Evolutionary conservation across 1,140 invertebrate genomes (phyloP).

Genomic region (Philaenus spumarius): DNA sequence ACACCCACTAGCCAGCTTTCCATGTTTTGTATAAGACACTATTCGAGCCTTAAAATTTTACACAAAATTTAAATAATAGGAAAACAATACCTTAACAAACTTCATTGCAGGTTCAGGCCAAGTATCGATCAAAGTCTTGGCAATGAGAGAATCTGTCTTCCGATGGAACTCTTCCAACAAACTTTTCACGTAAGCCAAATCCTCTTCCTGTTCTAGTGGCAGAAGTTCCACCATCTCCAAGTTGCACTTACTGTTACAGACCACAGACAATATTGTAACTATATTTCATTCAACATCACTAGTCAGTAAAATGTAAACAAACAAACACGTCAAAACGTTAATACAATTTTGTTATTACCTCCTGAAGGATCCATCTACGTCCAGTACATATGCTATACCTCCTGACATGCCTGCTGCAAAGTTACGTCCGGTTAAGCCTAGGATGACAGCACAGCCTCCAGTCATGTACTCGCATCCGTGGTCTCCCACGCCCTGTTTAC

Average conservation of each 20-base stretch:
- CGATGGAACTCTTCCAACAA: conserved; percentile 81
- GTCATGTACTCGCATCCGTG: conserved; percentile 99
- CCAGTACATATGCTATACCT: conserved; percentile 93
- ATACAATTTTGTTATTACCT: neutral
- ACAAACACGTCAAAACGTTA: neutral
- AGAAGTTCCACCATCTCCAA: conserved; percentile 84
- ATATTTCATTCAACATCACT: neutral
- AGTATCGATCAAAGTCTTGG: conserved; percentile 65
- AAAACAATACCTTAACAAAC: conserved; percentile 78
- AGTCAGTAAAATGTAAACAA: no score
- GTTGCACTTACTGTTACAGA: conserved; percentile 72
- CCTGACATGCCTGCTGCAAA: conserved; percentile 98
- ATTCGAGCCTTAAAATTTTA: no score
- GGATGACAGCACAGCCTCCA: conserved; percentile 80
- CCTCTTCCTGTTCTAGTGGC: conserved; percentile 68
- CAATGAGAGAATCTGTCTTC: conserved; percentile 86
- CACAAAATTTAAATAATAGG: no score
- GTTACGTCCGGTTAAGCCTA: conserved; percentile 91
- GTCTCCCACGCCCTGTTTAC: conserved; percentile 95
- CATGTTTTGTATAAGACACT: no score
- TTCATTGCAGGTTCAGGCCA: conserved; percentile 73
- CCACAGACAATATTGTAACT: neutral
- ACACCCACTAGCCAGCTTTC: no score
- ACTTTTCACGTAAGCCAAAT: conserved; percentile 70
- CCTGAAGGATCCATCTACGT: conserved; percentile 53